Conservation (phyloP, 2,113 vertebrate species). For the Morone chrysops region DNA sequence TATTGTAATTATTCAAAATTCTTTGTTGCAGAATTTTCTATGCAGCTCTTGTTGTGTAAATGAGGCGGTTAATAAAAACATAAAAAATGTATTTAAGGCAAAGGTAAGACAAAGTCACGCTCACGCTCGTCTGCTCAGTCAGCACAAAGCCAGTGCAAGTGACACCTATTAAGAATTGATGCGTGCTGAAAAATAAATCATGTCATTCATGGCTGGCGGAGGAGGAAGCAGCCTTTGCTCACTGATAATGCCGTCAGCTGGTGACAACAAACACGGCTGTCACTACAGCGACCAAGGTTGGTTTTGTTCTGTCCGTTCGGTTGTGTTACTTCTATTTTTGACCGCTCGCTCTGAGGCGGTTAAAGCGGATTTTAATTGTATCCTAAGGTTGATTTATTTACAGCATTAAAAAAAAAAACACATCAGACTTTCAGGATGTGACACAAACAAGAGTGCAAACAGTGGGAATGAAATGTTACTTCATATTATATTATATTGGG, state of each 20-base stretch:
- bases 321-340: slow-evolving; percentile 56
- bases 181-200: slow-evolving; percentile 52
- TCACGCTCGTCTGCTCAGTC: slow-evolving; percentile 24
- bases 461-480: slow-evolving; percentile 27
- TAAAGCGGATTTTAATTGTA: slow-evolving; percentile 63
- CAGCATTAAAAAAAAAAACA: slow-evolving; percentile 31
- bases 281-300: neutral
- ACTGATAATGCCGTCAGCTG: slow-evolving; percentile 46
- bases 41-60: neutral
- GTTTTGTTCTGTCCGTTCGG: slow-evolving; percentile 10
- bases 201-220: slow-evolving; percentile 22
- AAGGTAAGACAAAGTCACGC: slow-evolving; percentile 14
- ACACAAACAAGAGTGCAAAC: slow-evolving; percentile 39
- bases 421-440: slow-evolving; percentile 20
- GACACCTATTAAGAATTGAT: slow-evolving; percentile 66
- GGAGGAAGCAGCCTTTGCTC: neutral
- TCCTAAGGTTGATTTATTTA: slow-evolving; percentile 60
- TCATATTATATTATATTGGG: neutral
- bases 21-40: neutral
- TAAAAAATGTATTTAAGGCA: neutral
- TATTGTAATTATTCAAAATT: neutral
- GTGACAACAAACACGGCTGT: slow-evolving; percentile 46
- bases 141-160: slow-evolving; percentile 43
- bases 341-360: slow-evolving; percentile 36
- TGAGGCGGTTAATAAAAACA: neutral